phyloP scores from a whole-genome alignment of 2,797 vertebrate genomes.

The Crax fasciolata region DNA sequence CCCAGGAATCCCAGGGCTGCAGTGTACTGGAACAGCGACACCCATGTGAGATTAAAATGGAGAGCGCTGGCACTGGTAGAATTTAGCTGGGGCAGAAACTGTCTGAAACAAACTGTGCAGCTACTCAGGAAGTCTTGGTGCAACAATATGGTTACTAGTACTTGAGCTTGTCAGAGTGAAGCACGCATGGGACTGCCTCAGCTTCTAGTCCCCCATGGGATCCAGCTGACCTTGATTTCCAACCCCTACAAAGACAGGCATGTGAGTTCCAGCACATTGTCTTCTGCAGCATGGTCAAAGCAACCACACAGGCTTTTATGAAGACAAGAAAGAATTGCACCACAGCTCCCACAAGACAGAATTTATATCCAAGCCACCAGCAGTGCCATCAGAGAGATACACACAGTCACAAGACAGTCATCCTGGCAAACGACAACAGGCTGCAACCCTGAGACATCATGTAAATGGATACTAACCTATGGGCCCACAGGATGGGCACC shows the following conservation, averaged over 20 bases:
- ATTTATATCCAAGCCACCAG: neutral
- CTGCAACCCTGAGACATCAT: neutral
- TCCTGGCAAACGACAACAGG: neutral
- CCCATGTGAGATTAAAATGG: neutral
- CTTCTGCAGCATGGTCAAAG: neutral
- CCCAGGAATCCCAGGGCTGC: constrained; percentile 37
- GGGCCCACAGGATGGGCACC: neutral
- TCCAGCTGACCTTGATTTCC: neutral
- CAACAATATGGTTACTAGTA: neutral
- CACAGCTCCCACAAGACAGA: neutral
- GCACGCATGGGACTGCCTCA: neutral
- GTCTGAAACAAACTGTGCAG: neutral
- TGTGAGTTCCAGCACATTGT: neutral
- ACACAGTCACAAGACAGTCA: neutral
- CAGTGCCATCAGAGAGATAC: neutral
- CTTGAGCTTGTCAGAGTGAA: neutral
- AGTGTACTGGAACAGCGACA: neutral
- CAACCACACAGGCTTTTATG: neutral
- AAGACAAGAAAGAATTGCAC: neutral
- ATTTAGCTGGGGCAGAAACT: neutral
- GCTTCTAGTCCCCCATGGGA: neutral
- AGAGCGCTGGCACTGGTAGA: neutral
- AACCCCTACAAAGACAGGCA: neutral
- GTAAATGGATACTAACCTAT: too few species aligned
- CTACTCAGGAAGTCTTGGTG: neutral